A percentile compares a stretch with the other conserved stretches of the same genome.
Conservation (phyloP, 2,888 invertebrate genomes). For the Chymomyza amoena region DNA sequence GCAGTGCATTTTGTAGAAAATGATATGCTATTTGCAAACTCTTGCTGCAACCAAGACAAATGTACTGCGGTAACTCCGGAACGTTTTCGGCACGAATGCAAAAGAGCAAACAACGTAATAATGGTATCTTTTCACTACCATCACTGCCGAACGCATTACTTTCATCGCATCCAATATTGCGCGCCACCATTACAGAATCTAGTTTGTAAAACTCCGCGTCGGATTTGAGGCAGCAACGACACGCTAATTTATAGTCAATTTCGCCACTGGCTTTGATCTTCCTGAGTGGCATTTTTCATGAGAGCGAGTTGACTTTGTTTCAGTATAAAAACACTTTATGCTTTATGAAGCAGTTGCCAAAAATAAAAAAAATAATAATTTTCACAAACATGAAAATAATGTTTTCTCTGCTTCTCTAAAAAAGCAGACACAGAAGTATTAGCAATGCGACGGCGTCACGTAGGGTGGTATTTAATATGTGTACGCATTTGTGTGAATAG, state of each 20-base stretch:
- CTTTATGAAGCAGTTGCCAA: not conserved
- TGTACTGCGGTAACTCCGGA: conserved; percentile 59
- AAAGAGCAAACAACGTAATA: conserved; percentile 62
- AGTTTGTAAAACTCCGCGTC: conserved; percentile 68
- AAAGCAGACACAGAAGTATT: conserved; percentile 35
- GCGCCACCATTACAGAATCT: conserved; percentile 52
- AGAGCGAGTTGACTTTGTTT: conserved; percentile 3
- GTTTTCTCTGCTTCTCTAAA: conserved; percentile 25
- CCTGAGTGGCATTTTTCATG: conserved; percentile 42
- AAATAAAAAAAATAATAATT: conserved; percentile 14
- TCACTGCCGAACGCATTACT: conserved; percentile 17
- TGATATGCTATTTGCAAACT: conserved; percentile 68
- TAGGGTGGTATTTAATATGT: not conserved
- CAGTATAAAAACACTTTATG: conserved; percentile 1
- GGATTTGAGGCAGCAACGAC: conserved; percentile 72
- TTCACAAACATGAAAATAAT: conserved; percentile 21
- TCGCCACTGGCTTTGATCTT: conserved; percentile 33
- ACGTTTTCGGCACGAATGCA: conserved; percentile 61
- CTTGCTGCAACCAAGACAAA: conserved; percentile 67
- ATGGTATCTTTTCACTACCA: conserved; percentile 45
- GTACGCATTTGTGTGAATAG: not conserved
- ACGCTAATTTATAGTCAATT: conserved; percentile 60
- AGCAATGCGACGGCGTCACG: conserved; percentile 38
- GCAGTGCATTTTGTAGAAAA: conserved; percentile 64
- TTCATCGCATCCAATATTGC: conserved; percentile 15